These are phyloP conservation scores for Pungitius pungitius DNA, from an alignment of 2,113 vertebrate species.

Conservation along the genomic window DNA sequence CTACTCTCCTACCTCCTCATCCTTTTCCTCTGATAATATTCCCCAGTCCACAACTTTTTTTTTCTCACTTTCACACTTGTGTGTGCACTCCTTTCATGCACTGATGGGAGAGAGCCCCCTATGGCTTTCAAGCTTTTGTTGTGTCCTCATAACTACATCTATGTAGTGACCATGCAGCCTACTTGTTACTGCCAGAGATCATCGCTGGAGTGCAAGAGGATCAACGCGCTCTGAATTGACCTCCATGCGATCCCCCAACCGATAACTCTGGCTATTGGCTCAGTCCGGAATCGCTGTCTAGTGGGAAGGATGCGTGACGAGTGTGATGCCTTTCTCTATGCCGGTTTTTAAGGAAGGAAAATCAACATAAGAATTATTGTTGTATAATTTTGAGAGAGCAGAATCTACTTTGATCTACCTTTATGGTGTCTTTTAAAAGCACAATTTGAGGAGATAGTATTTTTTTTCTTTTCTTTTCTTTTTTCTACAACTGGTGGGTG, in stretches of 20 bases:
- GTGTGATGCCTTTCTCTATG: background rate
- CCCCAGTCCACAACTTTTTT: conserved; percentile 1
- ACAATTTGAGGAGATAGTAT: conserved; percentile 57
- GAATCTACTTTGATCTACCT: conserved; percentile 1
- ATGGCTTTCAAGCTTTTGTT: background rate
- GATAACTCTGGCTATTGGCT: background rate
- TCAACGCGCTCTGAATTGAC: conserved; percentile 21
- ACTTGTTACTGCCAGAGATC: conserved; percentile 15
- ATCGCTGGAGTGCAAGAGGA: conserved; percentile 25
- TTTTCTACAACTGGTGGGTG: conserved; percentile 63
- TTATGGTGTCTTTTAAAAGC: conserved; percentile 39
- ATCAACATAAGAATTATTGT: background rate
- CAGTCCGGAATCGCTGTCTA: background rate
- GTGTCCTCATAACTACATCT: conserved; percentile 6
- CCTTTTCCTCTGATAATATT: background rate
- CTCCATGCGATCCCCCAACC: conserved; percentile 15
- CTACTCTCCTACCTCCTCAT: background rate
- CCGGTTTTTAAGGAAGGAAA: background rate
- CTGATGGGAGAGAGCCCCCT: background rate
- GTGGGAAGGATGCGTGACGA: background rate
- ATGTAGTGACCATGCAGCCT: background rate
- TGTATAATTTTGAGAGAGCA: background rate
- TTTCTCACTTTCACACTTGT: conserved; percentile 1
- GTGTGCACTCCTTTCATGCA: background rate
- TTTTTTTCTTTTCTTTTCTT: conserved; percentile 32